phyloP scores from a whole-genome alignment of 2,113 vertebrate genomes.

The Desmodus rotundus region DNA sequence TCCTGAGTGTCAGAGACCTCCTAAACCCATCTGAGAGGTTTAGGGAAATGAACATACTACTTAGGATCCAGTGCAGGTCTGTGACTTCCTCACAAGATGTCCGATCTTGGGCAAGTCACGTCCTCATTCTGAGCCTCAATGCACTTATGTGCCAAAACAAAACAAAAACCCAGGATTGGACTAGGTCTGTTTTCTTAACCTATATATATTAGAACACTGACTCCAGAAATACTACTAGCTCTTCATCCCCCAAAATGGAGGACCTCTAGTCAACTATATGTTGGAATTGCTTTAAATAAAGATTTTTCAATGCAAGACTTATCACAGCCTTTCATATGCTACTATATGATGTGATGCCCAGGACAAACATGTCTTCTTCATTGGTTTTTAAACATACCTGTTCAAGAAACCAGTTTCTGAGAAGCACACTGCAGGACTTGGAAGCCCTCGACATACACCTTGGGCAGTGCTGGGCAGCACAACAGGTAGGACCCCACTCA shows the following conservation, averaged over 20 bases:
- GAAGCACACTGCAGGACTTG: neutral
- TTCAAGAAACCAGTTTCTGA: neutral
- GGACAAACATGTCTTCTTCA: neutral
- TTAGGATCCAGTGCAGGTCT: neutral
- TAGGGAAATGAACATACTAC: neutral
- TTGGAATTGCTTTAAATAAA: neutral
- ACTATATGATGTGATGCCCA: neutral
- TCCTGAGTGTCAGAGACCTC: neutral
- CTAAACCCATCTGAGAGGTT: neutral
- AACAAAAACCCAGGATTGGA: neutral
- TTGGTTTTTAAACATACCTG: neutral
- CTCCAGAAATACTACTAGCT: neutral
- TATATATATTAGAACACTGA: neutral
- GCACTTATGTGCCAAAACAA: neutral
- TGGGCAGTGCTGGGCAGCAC: rapidly evolving
- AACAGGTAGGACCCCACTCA: too few species aligned
- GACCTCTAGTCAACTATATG: neutral
- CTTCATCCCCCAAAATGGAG: neutral
- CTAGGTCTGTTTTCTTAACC: neutral
- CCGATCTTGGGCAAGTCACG: neutral
- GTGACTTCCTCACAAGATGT: neutral
- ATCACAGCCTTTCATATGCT: neutral
- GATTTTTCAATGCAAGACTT: neutral
- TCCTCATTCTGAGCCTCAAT: neutral
- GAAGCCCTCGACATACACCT: neutral